Evolutionary conservation across 2,113 vertebrate genomes (phyloP), one percentile per base, ranked within the genome.

Genomic region (Cephalophus harveyi): DNA sequence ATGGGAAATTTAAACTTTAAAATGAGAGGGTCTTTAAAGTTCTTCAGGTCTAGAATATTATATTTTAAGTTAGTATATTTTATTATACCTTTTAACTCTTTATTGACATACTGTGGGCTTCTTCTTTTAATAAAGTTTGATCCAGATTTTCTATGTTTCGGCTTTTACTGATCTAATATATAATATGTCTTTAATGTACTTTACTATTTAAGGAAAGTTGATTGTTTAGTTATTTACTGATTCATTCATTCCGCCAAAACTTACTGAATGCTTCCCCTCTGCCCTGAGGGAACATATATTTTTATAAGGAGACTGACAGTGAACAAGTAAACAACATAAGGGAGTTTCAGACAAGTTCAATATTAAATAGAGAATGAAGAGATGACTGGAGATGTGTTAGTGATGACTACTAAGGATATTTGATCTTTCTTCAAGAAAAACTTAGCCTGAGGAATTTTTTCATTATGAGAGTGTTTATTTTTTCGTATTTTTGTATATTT

Each of bases 1-100:
- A 21, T 95, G 60, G 81, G 17, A 96, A 86, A 15, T 81, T 93
- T 95, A 15, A 95, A 88, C 23, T 83, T 92, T 46, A 94, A 95
- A 93, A 86, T 82, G 55, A 59, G 52, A 95, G 30, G 8, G 7
- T 71, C 59, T 94, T 78, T 83, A 48, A 91, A 52, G 2, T 90
- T 87, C 89, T 93, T 96, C 46, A 91, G 33, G 60, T 92, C 27
- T 81, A 81, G 78, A 88, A 59, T 67, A 30, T 91, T 64, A 10
- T 92, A 19, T 91, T 94, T 10, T 91, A 33, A 59, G 6, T 95
- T 93, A 59, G 4, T 78, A 40, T 54, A 60, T 95, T 96, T 95
- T 83, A 54, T 64, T 62, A 3, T 33, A 62, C 94, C 40, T 89
- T 89, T 94, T 59, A 87, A 71, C 71, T 97, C 25, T 95, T 94